Percentiles rank a stretch among this genome's conserved stretches.
These are phyloP conservation scores for Hepsetus odoe DNA, from an alignment of 2,113 vertebrate genomes.

Conservation along the genomic window DNA sequence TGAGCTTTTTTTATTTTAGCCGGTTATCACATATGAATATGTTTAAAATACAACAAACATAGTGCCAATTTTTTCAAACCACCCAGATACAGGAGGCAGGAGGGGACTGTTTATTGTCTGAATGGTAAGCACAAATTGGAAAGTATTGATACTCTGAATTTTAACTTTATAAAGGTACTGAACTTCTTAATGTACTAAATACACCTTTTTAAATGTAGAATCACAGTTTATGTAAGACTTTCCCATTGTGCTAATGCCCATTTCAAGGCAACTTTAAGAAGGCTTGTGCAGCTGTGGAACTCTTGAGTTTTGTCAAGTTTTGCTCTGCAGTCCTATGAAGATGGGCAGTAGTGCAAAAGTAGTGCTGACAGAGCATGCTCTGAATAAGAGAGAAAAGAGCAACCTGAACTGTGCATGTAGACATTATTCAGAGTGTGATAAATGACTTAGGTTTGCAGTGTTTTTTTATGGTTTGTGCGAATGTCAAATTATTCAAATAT, in stretches of 20 bases:
- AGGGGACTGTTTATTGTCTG: too few species aligned
- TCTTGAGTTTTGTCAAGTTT: constrained; percentile 13
- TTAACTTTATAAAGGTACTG: too few species aligned
- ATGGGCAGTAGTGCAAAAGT: constrained; percentile 17
- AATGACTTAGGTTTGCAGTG: constrained; percentile 45
- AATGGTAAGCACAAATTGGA: too few species aligned
- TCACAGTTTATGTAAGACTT: neutral
- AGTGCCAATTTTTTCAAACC: too few species aligned
- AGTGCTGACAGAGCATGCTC: constrained; percentile 44
- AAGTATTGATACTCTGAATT: too few species aligned
- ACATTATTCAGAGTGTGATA: constrained; percentile 37
- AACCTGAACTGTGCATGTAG: constrained; percentile 18
- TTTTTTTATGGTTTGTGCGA: constrained; percentile 36
- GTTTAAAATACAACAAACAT: too few species aligned
- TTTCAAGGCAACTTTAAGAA: neutral
- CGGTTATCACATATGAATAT: too few species aligned
- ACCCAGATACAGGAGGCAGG: too few species aligned
- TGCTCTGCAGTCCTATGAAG: neutral
- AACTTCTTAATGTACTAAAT: too few species aligned
- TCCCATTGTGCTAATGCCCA: neutral
- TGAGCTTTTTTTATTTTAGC: too few species aligned
- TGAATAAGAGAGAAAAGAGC: neutral
- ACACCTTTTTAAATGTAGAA: too few species aligned
- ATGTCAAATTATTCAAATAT: constrained; percentile 39
- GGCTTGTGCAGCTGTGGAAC: neutral